These are phyloP conservation scores for Hololepta plana DNA, from an alignment of 2,888 invertebrate species.

Conservation along the genomic window DNA sequence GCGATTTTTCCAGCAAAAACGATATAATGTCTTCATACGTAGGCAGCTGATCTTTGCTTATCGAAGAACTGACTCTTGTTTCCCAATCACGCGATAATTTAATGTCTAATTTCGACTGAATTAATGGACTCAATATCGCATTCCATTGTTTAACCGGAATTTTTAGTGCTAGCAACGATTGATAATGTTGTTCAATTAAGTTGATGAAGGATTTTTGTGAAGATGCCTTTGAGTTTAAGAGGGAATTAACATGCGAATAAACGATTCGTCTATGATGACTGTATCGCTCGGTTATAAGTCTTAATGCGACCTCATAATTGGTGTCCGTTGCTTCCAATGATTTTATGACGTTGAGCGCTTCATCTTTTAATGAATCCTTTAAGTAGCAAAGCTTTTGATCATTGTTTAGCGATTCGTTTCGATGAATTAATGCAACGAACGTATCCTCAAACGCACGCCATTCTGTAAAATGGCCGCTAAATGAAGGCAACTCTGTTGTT, in stretches of 20 bases:
- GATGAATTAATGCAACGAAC: too few relatives aligned
- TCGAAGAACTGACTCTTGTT: background rate
- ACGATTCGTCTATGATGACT: background rate
- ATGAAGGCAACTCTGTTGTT: too few relatives aligned
- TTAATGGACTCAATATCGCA: background rate
- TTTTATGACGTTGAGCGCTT: background rate
- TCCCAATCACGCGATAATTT: background rate
- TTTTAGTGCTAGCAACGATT: too few relatives aligned
- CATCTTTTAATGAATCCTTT: constrained; percentile 1
- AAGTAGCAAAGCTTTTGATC: constrained; percentile 1
- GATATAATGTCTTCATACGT: background rate
- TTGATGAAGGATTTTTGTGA: too few relatives aligned
- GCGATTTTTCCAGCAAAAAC: background rate
- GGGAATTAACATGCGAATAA: background rate
- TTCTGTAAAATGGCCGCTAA: too few relatives aligned
- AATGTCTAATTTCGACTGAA: background rate
- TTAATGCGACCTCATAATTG: background rate
- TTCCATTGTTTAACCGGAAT: constrained; percentile 1
- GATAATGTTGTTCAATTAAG: too few relatives aligned
- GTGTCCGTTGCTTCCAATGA: background rate
- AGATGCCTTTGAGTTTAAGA: too few relatives aligned
- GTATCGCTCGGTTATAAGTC: background rate
- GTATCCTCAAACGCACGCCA: too few relatives aligned
- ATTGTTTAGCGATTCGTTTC: too few relatives aligned
- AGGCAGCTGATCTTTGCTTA: background rate